Base-by-base conservation (phyloP, 2,797 vertebrate species). In the Nyctalus aviator region DNA sequence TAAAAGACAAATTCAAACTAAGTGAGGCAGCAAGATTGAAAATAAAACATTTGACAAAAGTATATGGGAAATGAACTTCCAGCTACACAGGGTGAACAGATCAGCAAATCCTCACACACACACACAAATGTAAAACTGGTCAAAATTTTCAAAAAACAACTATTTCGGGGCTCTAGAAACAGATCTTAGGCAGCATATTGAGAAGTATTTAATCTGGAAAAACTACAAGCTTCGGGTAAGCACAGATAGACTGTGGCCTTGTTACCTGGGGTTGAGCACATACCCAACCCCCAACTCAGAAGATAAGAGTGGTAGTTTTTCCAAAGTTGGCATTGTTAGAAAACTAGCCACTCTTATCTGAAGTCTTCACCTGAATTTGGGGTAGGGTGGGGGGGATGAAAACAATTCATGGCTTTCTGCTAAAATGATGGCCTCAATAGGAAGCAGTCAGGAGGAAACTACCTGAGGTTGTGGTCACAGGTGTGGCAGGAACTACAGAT, bases 1-100 rank as follows among this genome's bases (percentile, higher is more conserved):
- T 84, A 84, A 84, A 95, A 90, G 25, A 78, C 71, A 93, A 91
- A 88, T 79, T 84, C 64, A 77, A 82, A 85, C 37, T 83, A 84
- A 84, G 8, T 11, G n/a, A 92, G 27, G 85, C 9, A 89, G 32
- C 81, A 84, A 75, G 27, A 71, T 6, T 6, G 23, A 87, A 95
- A 91, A 81, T 12, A 79, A 95, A 73, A 35, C 20, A 62, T 53
- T 0, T 41, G 20, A 27, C 14, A 88, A 68, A 92, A 79, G 32
- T 71, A 48, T 82, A 64, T 81, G 37, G 35, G n/a, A 90, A 53
- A 59, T 27, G 81, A 68, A 64, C 7, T 75, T 90, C 25, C n/a
- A 93, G 27, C 30, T 85, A 18, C 66, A 23, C 20, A 18, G 5
- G 8, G 23, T 72, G 68, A 77, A 90, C 27, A 81, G 46, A 18